Evolutionary conservation across 2,888 invertebrate genomes (phyloP).

Genomic region (Dendrolimus houi): DNA sequence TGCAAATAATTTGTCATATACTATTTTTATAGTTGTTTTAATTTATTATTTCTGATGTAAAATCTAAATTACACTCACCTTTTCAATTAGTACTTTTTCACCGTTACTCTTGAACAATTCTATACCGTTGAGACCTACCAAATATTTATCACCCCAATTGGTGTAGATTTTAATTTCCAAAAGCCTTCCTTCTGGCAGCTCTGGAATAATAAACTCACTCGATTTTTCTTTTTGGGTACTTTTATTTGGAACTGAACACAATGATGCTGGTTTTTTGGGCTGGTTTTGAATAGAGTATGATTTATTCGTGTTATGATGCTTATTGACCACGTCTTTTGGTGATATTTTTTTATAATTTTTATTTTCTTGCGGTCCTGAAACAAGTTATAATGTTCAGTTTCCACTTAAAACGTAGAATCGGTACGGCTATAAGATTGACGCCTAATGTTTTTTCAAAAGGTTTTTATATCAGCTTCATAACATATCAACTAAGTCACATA

Average conservation of each 20-base stretch:
- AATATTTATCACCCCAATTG: slow-evolving; percentile 89
- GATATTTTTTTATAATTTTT: slow-evolving; percentile 26
- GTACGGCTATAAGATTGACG: no score
- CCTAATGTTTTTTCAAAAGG: no score
- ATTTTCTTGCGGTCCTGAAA: slow-evolving; percentile 30
- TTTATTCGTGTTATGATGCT: slow-evolving; percentile 21
- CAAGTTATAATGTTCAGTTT: not conserved
- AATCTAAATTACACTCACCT: slow-evolving; percentile 55
- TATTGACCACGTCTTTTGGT: slow-evolving; percentile 24
- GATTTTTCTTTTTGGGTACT: slow-evolving; percentile 29
- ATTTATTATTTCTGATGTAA: no score
- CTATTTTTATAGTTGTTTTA: no score
- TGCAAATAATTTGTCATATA: no score
- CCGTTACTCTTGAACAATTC: slow-evolving; percentile 83
- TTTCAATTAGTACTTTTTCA: slow-evolving; percentile 72
- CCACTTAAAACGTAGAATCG: no score
- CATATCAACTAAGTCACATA: no score
- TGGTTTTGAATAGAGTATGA: slow-evolving; percentile 27
- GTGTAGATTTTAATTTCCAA: slow-evolving; percentile 81
- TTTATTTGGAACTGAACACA: slow-evolving; percentile 33
- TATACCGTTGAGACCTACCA: slow-evolving; percentile 86
- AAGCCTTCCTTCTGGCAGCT: slow-evolving; percentile 81
- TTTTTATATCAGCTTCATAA: no score
- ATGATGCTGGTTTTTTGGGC: slow-evolving; percentile 33
- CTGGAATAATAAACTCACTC: slow-evolving; percentile 83